Evolutionary conservation across 2,113 vertebrate species (phyloP).

Genomic region (Psettodes erumei): DNA sequence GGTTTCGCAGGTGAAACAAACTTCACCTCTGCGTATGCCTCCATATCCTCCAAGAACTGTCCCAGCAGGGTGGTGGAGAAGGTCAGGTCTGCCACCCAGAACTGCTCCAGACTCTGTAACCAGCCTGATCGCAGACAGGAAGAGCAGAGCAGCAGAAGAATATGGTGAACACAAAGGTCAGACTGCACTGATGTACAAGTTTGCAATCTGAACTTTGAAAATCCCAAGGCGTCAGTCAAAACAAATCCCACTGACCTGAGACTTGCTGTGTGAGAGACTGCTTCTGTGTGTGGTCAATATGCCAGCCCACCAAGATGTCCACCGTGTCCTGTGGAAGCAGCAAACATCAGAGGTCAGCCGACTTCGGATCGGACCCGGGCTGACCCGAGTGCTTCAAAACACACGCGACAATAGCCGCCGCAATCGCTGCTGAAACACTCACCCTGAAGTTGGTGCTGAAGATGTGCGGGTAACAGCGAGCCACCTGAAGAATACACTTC

Average conservation of each 20-base stretch:
- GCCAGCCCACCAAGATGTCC: slow-evolving; percentile 98
- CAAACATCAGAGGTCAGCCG: not conserved
- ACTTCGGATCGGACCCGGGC: not conserved
- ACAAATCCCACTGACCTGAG: slow-evolving; percentile 86
- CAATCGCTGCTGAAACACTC: slow-evolving; percentile 56
- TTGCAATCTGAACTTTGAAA: not conserved
- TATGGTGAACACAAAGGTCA: too few species aligned
- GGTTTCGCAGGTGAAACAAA: too few species aligned
- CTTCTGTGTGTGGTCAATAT: slow-evolving; percentile 99
- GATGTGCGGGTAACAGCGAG: slow-evolving; percentile 96
- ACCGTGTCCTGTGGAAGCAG: slow-evolving; percentile 90
- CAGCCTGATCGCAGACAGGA: slow-evolving; percentile 84
- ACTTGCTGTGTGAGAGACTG: slow-evolving; percentile 93
- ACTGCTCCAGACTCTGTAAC: slow-evolving; percentile 98
- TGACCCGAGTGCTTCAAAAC: not conserved
- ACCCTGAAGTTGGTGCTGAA: slow-evolving; percentile 99
- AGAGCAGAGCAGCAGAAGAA: not conserved
- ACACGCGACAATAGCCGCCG: not conserved
- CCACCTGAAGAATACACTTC: slow-evolving; percentile 95
- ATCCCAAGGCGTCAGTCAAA: not conserved
- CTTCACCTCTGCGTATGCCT: slow-evolving; percentile 95
- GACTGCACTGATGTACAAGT: not conserved
- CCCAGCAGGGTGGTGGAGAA: slow-evolving; percentile 98
- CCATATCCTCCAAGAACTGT: slow-evolving; percentile 99
- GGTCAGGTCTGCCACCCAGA: slow-evolving; percentile 98